A percentile compares a stretch with the other conserved stretches of the same genome.
Evolutionary conservation across 2,888 invertebrate species (phyloP).

Genomic region (Myopa tessellatipennis): DNA sequence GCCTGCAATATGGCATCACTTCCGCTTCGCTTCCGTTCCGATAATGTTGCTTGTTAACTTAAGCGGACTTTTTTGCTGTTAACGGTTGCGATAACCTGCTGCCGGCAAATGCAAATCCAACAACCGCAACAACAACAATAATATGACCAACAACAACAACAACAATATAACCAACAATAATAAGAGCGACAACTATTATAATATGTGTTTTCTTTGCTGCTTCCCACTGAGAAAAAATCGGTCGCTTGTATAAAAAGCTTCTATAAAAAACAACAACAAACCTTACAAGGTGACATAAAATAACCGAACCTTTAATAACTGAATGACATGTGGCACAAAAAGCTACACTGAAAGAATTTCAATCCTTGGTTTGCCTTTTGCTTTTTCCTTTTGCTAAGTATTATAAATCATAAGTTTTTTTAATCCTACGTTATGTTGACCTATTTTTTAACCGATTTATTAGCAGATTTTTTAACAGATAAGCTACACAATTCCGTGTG

Average conservation of each 20-base stretch:
- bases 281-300: neutral
- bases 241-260: neutral
- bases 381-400: too few species aligned
- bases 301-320: constrained; percentile 5
- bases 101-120: neutral
- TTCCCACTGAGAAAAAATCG: neutral
- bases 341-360: constrained; percentile 13
- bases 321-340: constrained; percentile 10
- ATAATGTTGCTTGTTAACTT: constrained; percentile 10
- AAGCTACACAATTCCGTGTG: too few species aligned
- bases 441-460: too few species aligned
- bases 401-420: too few species aligned
- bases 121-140: neutral
- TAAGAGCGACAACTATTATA: neutral
- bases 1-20: constrained; percentile 50
- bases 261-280: neutral
- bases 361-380: neutral
- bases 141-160: too few species aligned
- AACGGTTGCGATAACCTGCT: neutral
- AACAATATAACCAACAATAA: neutral
- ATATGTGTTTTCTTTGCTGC: neutral
- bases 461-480: too few species aligned
- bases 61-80: neutral
- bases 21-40: constrained; percentile 57
- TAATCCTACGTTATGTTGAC: too few species aligned